Evolutionary conservation across 2,888 invertebrate species (phyloP).

Genomic region (Labia minor): DNA sequence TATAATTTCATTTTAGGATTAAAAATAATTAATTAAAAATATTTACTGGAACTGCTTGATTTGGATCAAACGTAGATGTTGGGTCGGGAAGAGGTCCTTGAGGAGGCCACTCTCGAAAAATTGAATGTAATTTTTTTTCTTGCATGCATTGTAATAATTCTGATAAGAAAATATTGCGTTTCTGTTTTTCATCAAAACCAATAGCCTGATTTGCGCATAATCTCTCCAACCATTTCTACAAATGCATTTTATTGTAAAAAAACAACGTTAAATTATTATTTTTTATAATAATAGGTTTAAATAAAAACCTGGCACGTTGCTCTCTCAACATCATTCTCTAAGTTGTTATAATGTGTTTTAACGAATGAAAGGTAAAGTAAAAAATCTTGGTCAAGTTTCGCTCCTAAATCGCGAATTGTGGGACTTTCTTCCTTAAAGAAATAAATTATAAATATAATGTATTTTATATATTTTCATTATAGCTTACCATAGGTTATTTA

Average conservation of each 20-base stretch:
- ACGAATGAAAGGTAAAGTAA: neutral
- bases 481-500: no score
- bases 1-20: no score
- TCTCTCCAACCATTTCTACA: neutral
- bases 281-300: no score
- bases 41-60: neutral
- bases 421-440: neutral
- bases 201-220: neutral
- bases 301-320: neutral
- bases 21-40: no score
- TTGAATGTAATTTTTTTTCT: neutral
- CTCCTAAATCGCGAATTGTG: neutral
- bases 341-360: neutral
- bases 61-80: neutral
- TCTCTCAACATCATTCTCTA: neutral
- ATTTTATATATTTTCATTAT: neutral
- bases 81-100: neutral
- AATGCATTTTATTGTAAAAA: neutral
- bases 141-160: neutral
- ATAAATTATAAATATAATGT: neutral
- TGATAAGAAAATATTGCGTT: neutral
- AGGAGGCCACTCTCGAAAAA: neutral
- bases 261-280: no score
- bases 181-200: neutral
- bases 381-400: conserved; percentile 2